Base-by-base conservation (phyloP, 2,888 invertebrate species). In the Eupithecia subumbrata region DNA sequence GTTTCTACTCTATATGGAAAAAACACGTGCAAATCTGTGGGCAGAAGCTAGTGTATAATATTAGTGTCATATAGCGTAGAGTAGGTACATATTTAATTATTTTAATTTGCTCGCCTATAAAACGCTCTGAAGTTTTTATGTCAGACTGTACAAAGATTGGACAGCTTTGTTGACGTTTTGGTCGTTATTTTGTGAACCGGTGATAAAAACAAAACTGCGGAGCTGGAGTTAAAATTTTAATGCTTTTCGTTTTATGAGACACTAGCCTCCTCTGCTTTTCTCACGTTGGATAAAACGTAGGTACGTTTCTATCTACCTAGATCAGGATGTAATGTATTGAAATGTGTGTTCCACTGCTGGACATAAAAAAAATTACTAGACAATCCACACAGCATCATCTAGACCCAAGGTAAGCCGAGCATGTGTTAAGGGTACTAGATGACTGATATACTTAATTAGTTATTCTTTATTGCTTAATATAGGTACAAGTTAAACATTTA, bases 161-260 rank as follows among this genome's bases (percentile, higher is more conserved):
- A 56, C 60, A 56, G 16, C 68, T 40, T n/a, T 68, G 43, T 68
- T 68, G 68, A 68, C 68, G 14, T 14, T 68, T 22, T 22, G 68
- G 68, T 68, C 68, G 37, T 68, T 68, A 68, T 68, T 68, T 68
- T 43, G 68, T 22, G 68, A 68, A 25, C n/a, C 7, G 68, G 40
- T 22, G 14, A 40, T 68, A 67, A 67, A 63, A 67, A 37, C 66
- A n/a, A 37, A 67, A 30, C 66, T 67, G 66, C 52, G 22, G 60
- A 60, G 60, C 12, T 25, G n/a, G 37, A 37, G 18, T 67, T 30
- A 11, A 67, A 40, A 37, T 40, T 67, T 67, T 67, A 67, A 37
- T 67, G 66, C 18, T 67, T 64, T 66, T 66, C 18, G 37, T 66
- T 66, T 37, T 37, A 60, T 60, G 60, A 37, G 11, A 67, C 40